Evolutionary conservation across 2,888 invertebrate species (phyloP).

Genomic region (Eurytoma californica): DNA sequence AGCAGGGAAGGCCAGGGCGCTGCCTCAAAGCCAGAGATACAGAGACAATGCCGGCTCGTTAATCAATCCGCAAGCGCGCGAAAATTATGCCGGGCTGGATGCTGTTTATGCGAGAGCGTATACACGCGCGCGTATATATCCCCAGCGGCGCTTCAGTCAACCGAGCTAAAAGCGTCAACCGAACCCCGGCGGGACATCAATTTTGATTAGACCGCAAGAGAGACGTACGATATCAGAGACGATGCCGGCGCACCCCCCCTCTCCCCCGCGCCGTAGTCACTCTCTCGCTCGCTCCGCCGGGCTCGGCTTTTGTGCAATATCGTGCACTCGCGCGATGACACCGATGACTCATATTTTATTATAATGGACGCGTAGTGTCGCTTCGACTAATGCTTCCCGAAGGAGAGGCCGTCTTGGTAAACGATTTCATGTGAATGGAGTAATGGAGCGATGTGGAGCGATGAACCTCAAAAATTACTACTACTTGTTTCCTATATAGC

Average conservation of each 20-base stretch:
- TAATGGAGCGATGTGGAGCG: too few relatives aligned
- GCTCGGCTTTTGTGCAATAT: neutral
- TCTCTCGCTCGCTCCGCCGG: too few relatives aligned
- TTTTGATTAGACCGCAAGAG: conserved; percentile 37
- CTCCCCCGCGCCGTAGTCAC: too few relatives aligned
- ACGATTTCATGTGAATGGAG: too few relatives aligned
- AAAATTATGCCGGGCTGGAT: neutral
- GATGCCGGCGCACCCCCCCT: neutral
- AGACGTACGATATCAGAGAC: neutral
- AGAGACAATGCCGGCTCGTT: conserved; percentile 56
- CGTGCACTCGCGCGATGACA: neutral
- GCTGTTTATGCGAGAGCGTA: neutral
- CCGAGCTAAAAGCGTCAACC: conserved; percentile 3
- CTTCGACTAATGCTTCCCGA: too few relatives aligned
- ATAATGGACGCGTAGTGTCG: conserved; percentile 39
- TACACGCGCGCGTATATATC: neutral
- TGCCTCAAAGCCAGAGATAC: conserved; percentile 29
- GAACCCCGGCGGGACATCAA: conserved; percentile 15
- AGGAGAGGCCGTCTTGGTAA: too few relatives aligned
- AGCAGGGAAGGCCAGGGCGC: too few relatives aligned
- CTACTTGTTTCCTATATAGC: too few relatives aligned
- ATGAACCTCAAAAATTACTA: too few relatives aligned
- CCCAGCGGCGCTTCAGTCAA: conserved; percentile 3
- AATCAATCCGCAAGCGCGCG: conserved; percentile 42
- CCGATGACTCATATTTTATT: conserved; percentile 46